Evolutionary conservation across 2,888 invertebrate species (phyloP).

Genomic region (Trilocha varians): DNA sequence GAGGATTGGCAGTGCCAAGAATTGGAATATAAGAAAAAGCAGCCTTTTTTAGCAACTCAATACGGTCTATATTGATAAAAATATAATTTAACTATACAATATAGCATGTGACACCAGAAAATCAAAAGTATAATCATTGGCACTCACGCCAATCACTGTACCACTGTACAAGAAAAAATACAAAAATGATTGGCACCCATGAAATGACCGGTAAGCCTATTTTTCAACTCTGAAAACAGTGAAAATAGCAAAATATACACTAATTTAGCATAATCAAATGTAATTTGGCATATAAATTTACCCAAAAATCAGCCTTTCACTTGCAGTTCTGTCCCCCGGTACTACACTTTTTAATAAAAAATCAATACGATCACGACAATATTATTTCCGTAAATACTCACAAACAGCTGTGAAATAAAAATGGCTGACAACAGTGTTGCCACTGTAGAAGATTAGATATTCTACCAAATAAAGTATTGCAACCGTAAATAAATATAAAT

Average conservation of each 20-base stretch:
- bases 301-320: conserved; percentile 12
- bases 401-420: conserved; percentile 7
- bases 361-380: conserved; percentile 8
- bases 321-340: conserved; percentile 10
- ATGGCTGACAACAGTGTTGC: conserved; percentile 9
- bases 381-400: conserved; percentile 2
- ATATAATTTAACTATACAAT: conserved; percentile 12
- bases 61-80: conserved; percentile 12
- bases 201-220: conserved; percentile 9
- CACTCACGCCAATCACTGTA: conserved; percentile 9
- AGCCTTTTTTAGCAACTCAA: conserved; percentile 12
- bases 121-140: conserved; percentile 12
- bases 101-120: conserved; percentile 11
- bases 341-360: conserved; percentile 11
- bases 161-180: conserved; percentile 10
- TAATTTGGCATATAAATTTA: conserved; percentile 10
- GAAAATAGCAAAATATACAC: conserved; percentile 11
- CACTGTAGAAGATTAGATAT: conserved; percentile 11
- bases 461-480: conserved; percentile 2
- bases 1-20: conserved; percentile 13
- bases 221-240: conserved; percentile 11
- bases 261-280: conserved; percentile 12
- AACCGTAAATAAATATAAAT: conserved; percentile 11
- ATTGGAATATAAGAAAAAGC: conserved; percentile 11
- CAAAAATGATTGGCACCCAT: conserved; percentile 12